phyloP scores from a whole-genome alignment of 2,888 invertebrate species.

The Catocala sponsa region DNA sequence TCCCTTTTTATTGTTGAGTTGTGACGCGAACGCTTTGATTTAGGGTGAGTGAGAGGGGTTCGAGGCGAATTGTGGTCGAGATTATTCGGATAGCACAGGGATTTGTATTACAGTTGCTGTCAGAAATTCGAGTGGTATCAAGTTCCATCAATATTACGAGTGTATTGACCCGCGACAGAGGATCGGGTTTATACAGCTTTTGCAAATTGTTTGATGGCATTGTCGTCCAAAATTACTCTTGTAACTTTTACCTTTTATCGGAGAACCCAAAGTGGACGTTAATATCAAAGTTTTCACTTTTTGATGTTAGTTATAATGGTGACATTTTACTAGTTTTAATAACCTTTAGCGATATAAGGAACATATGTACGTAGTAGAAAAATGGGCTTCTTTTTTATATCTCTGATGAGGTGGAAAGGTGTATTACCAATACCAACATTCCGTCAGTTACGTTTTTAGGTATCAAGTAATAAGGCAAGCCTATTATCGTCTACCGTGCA shows the following conservation, averaged over 20 bases:
- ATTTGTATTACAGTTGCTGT: conserved; percentile 78
- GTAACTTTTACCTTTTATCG: conserved; percentile 5
- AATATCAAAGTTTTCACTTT: conserved; percentile 5
- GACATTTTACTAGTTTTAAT: background rate
- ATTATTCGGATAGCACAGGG: conserved; percentile 76
- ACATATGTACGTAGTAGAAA: no score
- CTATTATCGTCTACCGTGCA: no score
- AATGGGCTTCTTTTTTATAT: no score
- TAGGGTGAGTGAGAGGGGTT: conserved; percentile 78
- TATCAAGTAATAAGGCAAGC: no score
- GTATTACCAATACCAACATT: no score
- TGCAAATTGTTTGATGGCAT: conserved; percentile 57
- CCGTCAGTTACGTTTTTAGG: no score
- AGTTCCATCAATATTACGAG: conserved; percentile 76
- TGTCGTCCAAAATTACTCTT: conserved; percentile 31
- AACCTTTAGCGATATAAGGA: no score
- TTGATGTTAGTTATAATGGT: background rate
- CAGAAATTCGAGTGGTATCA: conserved; percentile 73
- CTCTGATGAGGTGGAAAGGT: no score
- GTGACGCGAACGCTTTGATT: conserved; percentile 83
- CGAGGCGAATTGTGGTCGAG: conserved; percentile 82
- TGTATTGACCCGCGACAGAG: conserved; percentile 58
- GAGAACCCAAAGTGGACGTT: conserved; percentile 2
- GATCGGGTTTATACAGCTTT: conserved; percentile 39
- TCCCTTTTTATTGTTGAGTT: conserved; percentile 82